phyloP scores from a whole-genome alignment of 35 echinoderm and acorn worm genomes.

The Anneissia japonica region DNA sequence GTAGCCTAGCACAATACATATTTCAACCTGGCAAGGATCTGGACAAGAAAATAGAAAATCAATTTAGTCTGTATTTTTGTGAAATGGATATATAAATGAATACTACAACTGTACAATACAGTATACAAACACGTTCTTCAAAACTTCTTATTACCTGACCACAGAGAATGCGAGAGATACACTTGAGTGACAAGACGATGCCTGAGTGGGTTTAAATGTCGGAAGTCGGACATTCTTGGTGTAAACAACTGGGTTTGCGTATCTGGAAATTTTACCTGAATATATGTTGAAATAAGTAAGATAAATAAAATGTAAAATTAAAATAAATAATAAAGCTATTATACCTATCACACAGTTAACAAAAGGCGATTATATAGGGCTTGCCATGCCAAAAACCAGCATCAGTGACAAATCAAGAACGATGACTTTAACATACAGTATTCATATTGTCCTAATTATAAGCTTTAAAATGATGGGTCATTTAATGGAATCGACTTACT shows the following conservation, averaged over 20 bases:
- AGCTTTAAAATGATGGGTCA: not conserved
- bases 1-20: constrained; percentile 69
- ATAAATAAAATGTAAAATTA: too few relatives aligned
- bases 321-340: not conserved
- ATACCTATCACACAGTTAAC: not conserved
- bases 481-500: too few relatives aligned
- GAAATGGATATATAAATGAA: not conserved
- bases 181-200: constrained; percentile 71
- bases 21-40: constrained; percentile 89
- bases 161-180: constrained; percentile 78
- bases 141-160: constrained; percentile 54
- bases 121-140: not conserved
- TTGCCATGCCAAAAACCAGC: not conserved
- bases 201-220: constrained; percentile 53
- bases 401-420: not conserved
- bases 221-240: constrained; percentile 78
- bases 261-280: constrained; percentile 84
- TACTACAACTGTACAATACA: not conserved
- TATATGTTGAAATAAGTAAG: too few relatives aligned
- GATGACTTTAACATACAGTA: not conserved
- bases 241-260: constrained; percentile 66
- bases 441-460: not conserved
- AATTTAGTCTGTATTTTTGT: not conserved
- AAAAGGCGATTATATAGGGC: not conserved
- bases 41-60: constrained; percentile 19